Base-by-base conservation (phyloP, 2,113 vertebrate genomes). In the Poeciliopsis turrubarensis region DNA sequence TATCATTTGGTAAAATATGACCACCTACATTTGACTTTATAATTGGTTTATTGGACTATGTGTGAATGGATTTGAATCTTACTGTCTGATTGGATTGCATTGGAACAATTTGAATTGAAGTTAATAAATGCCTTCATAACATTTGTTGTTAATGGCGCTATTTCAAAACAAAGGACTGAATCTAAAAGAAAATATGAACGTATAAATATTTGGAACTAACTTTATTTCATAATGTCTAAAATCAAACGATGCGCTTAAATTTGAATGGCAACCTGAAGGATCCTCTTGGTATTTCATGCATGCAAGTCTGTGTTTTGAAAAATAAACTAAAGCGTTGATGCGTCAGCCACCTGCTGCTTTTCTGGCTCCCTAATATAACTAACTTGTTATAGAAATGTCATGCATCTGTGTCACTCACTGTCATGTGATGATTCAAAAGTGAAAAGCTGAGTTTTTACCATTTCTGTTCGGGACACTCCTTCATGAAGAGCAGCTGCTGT, bases 371-470 rank as follows among this genome's bases (percentile, higher is more conserved):
- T 70, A 25, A 83, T 37, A 75, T 64, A 57, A 66, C 26, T 90
- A 25, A 60, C 88, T 89, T 88, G 72, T 37, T 9, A 25, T 10
- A 73, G 66, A 74, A 81, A 60, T 68, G 51, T 8, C 61, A 87
- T 90, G 73, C 76, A 70, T 80, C 88, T 84, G 68, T 54, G 73
- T 82, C 73, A 19, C 15, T 65, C 37, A 68, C 86, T 4, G 57
- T 83, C 71, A 65, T 87, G 84, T 85, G 83, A 91, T 80, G 83
- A 73, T 72, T 73, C 65, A 14, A 84, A 89, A 82, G 79, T 69
- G 60, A 88, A 86, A 90, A 76, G 80, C 72, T 64, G 39, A 65
- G 41, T 70, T 82, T 71, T 77, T 88, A 82, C 89, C 89, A 91
- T 92, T 92, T 91, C 87, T 80, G 82, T 78, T 66, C 25, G 84